Evolutionary conservation across 2,888 invertebrate genomes (phyloP).

Genomic region (Yponomeuta evonymella): DNA sequence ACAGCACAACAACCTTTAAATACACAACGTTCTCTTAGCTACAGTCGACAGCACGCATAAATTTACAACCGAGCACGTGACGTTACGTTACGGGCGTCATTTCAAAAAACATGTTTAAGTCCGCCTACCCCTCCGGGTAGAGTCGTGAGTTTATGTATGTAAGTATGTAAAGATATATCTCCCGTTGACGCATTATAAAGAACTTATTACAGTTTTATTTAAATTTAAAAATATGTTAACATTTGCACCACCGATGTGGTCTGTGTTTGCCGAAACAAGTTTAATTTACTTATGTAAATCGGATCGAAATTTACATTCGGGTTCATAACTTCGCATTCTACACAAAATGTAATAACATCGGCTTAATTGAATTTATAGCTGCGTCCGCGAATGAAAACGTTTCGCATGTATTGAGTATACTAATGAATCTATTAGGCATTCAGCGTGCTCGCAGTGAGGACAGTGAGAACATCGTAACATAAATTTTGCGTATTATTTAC

Average conservation of each 20-base stretch:
- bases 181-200: no score
- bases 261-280: conserved; percentile 8
- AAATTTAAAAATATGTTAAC: no score
- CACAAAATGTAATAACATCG: conserved; percentile 43
- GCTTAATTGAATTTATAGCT: conserved; percentile 71
- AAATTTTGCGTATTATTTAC: conserved; percentile 76
- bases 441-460: conserved; percentile 46
- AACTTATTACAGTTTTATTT: no score
- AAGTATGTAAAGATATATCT: no score
- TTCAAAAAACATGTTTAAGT: no score
- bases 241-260: background rate
- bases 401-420: conserved; percentile 36
- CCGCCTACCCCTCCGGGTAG: no score
- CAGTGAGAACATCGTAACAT: conserved; percentile 75
- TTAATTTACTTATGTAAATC: conserved; percentile 47
- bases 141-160: no score
- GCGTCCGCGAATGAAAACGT: conserved; percentile 71
- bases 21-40: no score
- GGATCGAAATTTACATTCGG: conserved; percentile 50
- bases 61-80: no score
- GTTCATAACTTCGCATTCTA: conserved; percentile 50
- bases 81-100: no score
- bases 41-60: no score
- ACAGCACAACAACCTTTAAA: no score
- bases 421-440: conserved; percentile 65